phyloP scores from a whole-genome alignment of 2,888 invertebrate species.

The Amphiduros pacificus region DNA sequence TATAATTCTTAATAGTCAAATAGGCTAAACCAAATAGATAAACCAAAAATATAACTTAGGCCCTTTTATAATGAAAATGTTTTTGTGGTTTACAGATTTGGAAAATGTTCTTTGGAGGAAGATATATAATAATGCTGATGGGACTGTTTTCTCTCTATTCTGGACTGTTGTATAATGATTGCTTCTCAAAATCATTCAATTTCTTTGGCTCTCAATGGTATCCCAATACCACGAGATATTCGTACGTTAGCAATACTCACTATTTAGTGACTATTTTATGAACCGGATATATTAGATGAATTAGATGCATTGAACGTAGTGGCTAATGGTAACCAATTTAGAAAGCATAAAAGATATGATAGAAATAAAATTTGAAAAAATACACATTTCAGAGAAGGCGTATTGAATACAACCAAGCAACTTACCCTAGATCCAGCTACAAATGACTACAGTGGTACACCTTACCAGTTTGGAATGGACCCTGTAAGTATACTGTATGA shows the following conservation, averaged over 20 bases:
- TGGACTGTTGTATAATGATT: constrained; percentile 95
- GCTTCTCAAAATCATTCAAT: constrained; percentile 94
- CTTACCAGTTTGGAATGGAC: constrained; percentile 90
- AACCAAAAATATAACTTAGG: not conserved
- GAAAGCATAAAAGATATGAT: too few species aligned
- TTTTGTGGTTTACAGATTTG: constrained; percentile 72
- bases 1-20: not conserved
- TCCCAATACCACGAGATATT: constrained; percentile 25
- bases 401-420: not conserved
- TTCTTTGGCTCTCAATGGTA: constrained; percentile 90
- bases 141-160: constrained; percentile 97
- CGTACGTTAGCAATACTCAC: too few species aligned
- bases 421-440: constrained; percentile 24
- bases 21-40: not conserved
- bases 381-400: not conserved
- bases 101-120: constrained; percentile 96
- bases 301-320: too few species aligned
- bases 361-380: too few species aligned
- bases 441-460: constrained; percentile 54
- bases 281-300: too few species aligned
- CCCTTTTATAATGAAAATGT: not conserved
- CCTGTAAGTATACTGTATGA: constrained; percentile 65
- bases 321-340: too few species aligned
- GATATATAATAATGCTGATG: constrained; percentile 97
- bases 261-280: too few species aligned